phyloP scores from a whole-genome alignment of 2,888 invertebrate species.

The Ecliptopera silaceata region DNA sequence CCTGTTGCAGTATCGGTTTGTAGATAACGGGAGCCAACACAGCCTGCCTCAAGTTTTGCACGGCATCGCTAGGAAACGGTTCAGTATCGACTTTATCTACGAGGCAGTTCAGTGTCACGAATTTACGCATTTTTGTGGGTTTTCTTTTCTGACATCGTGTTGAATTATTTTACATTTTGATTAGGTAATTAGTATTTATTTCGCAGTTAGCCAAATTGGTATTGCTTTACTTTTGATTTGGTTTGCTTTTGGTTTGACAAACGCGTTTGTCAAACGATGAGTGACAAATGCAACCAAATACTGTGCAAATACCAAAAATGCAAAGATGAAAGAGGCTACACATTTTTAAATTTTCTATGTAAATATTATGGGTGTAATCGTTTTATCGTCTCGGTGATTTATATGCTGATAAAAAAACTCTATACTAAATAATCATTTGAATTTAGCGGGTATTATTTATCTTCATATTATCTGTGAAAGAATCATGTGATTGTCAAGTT shows the following conservation, averaged over 20 bases:
- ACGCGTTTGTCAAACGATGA: neutral
- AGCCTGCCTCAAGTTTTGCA: conserved; percentile 61
- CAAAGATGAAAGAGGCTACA: no score
- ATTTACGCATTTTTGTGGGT: conserved; percentile 67
- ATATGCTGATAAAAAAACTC: no score
- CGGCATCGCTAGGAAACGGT: conserved; percentile 57
- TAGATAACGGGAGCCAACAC: conserved; percentile 56
- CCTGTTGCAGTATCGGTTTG: conserved; percentile 60
- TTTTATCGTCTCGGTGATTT: no score
- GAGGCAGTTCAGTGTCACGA: conserved; percentile 60
- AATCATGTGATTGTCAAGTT: no score
- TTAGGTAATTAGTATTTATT: neutral
- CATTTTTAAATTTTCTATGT: no score
- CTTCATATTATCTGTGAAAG: no score
- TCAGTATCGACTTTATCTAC: conserved; percentile 56
- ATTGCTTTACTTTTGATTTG: neutral
- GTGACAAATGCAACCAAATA: neutral
- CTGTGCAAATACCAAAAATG: no score
- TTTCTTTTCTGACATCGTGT: conserved; percentile 26
- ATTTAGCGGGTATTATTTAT: no score
- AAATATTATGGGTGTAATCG: no score
- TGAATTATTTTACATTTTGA: conserved; percentile 32
- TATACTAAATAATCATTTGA: no score
- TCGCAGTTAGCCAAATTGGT: neutral
- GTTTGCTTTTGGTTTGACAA: no score